These are phyloP conservation scores for Nomada goodeniana DNA, from an alignment of 2,888 invertebrate species.

Conservation along the genomic window DNA sequence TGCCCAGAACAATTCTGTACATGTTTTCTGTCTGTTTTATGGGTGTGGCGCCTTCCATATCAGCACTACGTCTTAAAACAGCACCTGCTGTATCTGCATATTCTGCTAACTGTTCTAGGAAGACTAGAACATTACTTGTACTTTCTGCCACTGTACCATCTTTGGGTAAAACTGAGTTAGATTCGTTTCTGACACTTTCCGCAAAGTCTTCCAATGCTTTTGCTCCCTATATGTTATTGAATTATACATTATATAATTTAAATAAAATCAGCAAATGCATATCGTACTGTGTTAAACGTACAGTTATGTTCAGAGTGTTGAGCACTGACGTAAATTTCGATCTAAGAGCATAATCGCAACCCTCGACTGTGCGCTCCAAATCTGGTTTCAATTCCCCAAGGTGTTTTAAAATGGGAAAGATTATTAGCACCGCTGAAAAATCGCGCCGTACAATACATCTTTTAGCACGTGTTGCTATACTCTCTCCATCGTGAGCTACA, in stretches of 20 bases:
- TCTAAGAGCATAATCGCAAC: slow-evolving; percentile 89
- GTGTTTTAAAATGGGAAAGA: slow-evolving; percentile 93
- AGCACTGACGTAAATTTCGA: slow-evolving; percentile 91
- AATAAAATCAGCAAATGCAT: neutral
- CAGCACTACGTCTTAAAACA: slow-evolving; percentile 85
- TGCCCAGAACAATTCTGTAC: slow-evolving; percentile 89
- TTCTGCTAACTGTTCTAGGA: slow-evolving; percentile 93
- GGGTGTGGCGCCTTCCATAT: slow-evolving; percentile 86
- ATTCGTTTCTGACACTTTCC: slow-evolving; percentile 92
- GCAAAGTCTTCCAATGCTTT: slow-evolving; percentile 97
- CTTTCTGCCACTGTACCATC: slow-evolving; percentile 99
- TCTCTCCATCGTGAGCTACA: slow-evolving; percentile 94
- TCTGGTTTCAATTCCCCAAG: slow-evolving; percentile 91
- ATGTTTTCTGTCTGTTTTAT: slow-evolving; percentile 86
- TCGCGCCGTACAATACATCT: slow-evolving; percentile 91
- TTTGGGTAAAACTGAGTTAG: slow-evolving; percentile 93
- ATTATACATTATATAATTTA: slow-evolving; percentile 1
- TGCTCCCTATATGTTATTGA: slow-evolving; percentile 87
- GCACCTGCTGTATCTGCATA: slow-evolving; percentile 91
- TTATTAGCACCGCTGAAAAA: slow-evolving; percentile 91
- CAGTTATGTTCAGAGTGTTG: slow-evolving; percentile 90
- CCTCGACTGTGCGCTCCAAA: slow-evolving; percentile 91
- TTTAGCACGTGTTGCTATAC: slow-evolving; percentile 90
- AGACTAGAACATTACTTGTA: slow-evolving; percentile 96
- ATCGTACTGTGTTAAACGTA: slow-evolving; percentile 82